A percentile compares a stretch with the other conserved stretches of the same genome.
phyloP scores from a whole-genome alignment of 2,888 invertebrate genomes.

The Spialia ferax region DNA sequence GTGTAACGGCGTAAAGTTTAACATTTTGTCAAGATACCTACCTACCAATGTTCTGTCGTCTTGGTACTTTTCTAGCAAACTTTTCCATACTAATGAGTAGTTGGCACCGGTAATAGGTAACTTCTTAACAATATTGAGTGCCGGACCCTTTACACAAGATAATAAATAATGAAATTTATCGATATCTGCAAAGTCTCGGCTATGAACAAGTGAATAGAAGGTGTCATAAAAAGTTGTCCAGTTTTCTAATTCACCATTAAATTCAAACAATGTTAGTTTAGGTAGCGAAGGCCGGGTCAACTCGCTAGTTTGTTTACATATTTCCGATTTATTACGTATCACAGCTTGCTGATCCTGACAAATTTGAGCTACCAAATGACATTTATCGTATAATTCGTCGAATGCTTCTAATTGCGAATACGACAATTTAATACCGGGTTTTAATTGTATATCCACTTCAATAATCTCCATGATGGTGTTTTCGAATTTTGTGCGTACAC shows the following conservation, averaged over 20 bases:
- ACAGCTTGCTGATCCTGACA: constrained; percentile 3
- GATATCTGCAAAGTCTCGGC: constrained; percentile 4
- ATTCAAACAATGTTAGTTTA: constrained; percentile 4
- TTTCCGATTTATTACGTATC: background rate
- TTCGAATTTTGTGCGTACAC: background rate
- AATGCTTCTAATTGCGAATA: background rate
- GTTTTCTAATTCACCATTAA: constrained; percentile 11
- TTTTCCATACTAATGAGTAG: constrained; percentile 4
- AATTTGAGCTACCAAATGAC: background rate
- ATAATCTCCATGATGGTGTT: constrained; percentile 2
- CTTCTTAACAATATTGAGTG: background rate
- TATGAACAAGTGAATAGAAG: constrained; percentile 1
- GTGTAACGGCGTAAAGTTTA: constrained; percentile 5
- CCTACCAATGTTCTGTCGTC: constrained; percentile 1
- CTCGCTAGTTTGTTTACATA: background rate
- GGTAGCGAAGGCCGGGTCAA: background rate
- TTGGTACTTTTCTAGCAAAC: constrained; percentile 6
- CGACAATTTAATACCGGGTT: background rate
- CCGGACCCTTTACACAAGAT: constrained; percentile 6
- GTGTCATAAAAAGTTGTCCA: constrained; percentile 8
- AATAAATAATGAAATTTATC: constrained; percentile 9
- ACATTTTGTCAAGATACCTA: constrained; percentile 8
- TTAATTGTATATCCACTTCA: background rate
- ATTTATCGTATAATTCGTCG: background rate
- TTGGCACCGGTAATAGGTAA: constrained; percentile 1